A percentile compares a stretch with the other conserved stretches of the same genome.
phyloP scores from a whole-genome alignment of 2,797 vertebrate genomes.

The Lutjanus campechanus region DNA sequence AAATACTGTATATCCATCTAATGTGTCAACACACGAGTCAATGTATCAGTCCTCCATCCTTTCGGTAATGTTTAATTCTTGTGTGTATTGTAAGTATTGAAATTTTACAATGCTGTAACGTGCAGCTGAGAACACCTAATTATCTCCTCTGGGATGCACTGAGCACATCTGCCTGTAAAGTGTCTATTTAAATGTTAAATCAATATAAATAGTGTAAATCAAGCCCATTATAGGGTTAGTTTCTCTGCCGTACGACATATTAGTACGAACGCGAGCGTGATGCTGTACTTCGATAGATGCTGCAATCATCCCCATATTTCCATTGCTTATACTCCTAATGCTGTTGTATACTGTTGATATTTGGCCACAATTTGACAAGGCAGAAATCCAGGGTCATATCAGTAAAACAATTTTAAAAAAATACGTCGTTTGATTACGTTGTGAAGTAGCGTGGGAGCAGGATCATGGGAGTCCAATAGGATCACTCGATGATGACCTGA shows the following conservation, averaged over 20 bases:
- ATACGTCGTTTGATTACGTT: too few relatives aligned
- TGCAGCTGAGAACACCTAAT: constrained; percentile 22
- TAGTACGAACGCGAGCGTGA: not conserved
- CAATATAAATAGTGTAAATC: constrained; percentile 21
- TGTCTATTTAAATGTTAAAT: constrained; percentile 33
- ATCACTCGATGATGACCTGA: too few relatives aligned
- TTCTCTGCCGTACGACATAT: not conserved
- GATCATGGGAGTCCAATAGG: too few relatives aligned
- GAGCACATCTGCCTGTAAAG: constrained; percentile 33
- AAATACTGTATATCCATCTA: not conserved
- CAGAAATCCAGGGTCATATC: not conserved
- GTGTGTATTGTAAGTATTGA: not conserved
- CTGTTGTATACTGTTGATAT: not conserved
- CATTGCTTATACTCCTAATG: not conserved
- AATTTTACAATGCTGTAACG: constrained; percentile 11
- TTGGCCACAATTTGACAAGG: not conserved
- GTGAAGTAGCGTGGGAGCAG: too few relatives aligned
- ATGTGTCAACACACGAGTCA: not conserved
- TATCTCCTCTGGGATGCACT: constrained; percentile 25
- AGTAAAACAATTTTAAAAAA: too few relatives aligned
- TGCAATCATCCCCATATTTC: not conserved
- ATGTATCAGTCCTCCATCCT: not conserved
- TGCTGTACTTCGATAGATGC: not conserved
- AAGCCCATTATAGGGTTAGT: constrained; percentile 10
- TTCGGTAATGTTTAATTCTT: constrained; percentile 8